Base-by-base conservation (phyloP, 1,140 invertebrate genomes). In the Drosophila pectinifera region DNA sequence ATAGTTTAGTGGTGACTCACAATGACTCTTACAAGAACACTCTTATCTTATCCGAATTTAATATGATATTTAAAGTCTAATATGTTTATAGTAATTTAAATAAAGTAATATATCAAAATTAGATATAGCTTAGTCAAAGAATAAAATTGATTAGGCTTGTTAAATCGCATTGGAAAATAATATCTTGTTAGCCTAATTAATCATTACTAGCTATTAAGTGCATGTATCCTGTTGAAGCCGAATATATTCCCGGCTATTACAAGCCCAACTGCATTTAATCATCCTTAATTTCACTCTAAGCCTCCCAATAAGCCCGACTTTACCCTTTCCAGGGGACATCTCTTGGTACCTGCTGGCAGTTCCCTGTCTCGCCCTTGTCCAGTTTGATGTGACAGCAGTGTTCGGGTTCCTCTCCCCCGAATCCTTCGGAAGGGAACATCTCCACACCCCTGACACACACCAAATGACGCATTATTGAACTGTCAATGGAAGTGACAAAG, bases 401-500 rank as follows among this genome's bases (percentile, higher is more conserved):
- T n/a, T 16, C 13, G 34, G 6, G 22, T 20, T 8, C 18, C 46
- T 20, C 13, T 18, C 22, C 36, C 14, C 49, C n/a, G 1, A 22
- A 45, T 64, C 36, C 61, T 36, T 41, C 3, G 13, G 26, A 51
- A 38, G 39, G 38, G 51, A 56, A 31, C 45, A 38, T 46, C 56
- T 41, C 45, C 18, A 22, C 14, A 62, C 1, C 53, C 58, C 53
- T 48, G 74, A 49, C 74, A 74, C 49, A 72, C 68, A 48, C 69
- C 84, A 83, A 89, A 88, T 88, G 83, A 84, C 76, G 77, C 83
- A 89, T 88, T 88, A 88, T 89, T 89, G 84, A 88, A 88, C 84
- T 88, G 83, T 88, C 83, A 88, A 89, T 88, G 84, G 73, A 80
- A 77, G 80, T 88, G 83, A 88, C 84, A 88, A 88, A 89, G 83